Evolutionary conservation across 2,113 vertebrate species (phyloP).

Genomic region (Mormyrus lacerda): DNA sequence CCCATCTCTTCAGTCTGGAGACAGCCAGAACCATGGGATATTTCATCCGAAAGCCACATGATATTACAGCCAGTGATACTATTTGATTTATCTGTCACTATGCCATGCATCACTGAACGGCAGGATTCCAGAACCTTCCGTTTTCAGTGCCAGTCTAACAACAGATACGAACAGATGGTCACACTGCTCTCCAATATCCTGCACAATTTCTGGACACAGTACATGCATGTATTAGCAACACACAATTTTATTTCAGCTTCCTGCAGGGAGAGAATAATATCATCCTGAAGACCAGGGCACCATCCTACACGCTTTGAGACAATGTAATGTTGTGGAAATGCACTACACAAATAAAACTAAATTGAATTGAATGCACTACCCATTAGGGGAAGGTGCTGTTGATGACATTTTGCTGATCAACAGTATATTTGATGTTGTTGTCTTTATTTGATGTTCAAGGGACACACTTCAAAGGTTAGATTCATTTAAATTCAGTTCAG

Average conservation of each 20-base stretch:
- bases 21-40: background rate
- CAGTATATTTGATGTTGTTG: background rate
- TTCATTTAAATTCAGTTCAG: background rate
- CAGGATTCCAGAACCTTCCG: background rate
- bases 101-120: background rate
- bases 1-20: background rate
- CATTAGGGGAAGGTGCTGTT: background rate
- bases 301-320: background rate
- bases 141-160: background rate
- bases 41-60: background rate
- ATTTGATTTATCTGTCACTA: background rate
- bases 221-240: conserved; percentile 1
- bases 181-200: conserved; percentile 14
- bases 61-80: background rate
- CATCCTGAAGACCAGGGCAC: background rate
- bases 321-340: background rate
- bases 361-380: background rate
- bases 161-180: conserved; percentile 29
- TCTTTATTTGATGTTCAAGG: background rate
- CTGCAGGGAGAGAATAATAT: conserved; percentile 28
- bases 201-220: conserved; percentile 9
- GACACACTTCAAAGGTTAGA: background rate
- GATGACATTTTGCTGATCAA: background rate
- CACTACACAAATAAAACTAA: background rate
- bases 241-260: conserved; percentile 1